Evolutionary conservation across 1,140 invertebrate genomes (phyloP), one percentile per base, ranked within the genome.

Genomic region (Callitettix versicolor): DNA sequence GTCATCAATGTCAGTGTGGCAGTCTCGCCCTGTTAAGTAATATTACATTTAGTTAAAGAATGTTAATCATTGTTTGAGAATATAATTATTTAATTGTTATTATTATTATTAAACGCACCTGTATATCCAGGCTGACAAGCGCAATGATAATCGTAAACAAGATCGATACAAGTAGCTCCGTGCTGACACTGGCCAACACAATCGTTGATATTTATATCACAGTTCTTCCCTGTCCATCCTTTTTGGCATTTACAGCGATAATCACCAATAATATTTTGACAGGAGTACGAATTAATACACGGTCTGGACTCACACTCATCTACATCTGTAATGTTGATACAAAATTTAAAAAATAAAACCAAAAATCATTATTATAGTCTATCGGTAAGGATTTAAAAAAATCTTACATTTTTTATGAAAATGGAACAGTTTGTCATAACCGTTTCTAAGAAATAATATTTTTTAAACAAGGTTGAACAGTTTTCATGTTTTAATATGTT

Each of bases 211-310:
- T 94, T 91, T 63, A 85, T 79, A 61, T 87, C 84, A 72, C 92
- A 96, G 61, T 87, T 84, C 67, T 86, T 84, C 17, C 80, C 90
- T 6, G 80, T 85, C 87, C 93, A 98, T 20, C 94, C 90, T 47
- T 82, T 79, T 36, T 82, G 73, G 69, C 87, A 85, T 60, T 81
- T 72, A 69, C 89, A 95, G 63, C 78, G 74, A 69, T 91, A 95
- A 52, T 88, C 86, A 0, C 92, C 92, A 2, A 80, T 79, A 24
- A 84, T 71, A 71, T 91, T 91, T 62, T 80, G 76, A 68, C 88
- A 92, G 9, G 84, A 79, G 24, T 81, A 73, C 1, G 86, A 85
- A 70, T 92, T 92, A 55, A 89, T 84, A 69, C 88, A 92, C 14
- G 87, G 84, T 58, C 73, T 70, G 18, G 65, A 67, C 44, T 73